Evolutionary conservation across 2,797 vertebrate species (phyloP), one percentile per base, ranked within the genome.

Genomic region (Pipistrellus pipistrellus): DNA sequence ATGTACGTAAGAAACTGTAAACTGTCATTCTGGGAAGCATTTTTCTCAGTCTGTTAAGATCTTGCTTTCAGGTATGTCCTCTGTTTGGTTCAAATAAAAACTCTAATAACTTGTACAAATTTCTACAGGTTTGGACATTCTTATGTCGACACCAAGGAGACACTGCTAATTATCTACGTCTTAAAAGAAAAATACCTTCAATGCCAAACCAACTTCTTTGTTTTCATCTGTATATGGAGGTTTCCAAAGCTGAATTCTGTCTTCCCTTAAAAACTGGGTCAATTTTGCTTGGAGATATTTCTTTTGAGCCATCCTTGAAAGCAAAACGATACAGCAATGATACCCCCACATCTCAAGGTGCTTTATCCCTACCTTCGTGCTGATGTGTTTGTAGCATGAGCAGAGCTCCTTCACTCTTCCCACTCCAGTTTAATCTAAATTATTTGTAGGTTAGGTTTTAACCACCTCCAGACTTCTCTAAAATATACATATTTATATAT

Each of bases 161-260:
- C 14, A 53, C 2, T 51, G 38, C 18, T 87, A 69, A 76, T 59
- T 57, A 71, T 38, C 77, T 85, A 76, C 8, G 9, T 87, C 72
- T 93, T 89, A 71, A 92, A 85, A 86, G 69, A 88, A 88, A 94
- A 97, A 94, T 98, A 99, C 99, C 98, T 99, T 99, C 84, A 99
- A 95, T 66, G 98, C 98, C 69, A 51, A 91, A 41, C 98, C 98
- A 69, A 98, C 98, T 97, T 98, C 98, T 75, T 98, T 98, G 46
- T 97, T 96, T 48, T 98, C 98, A 0, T 97, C 97, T 35, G 99
- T 99, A 93, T 98, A 99, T 0, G 99, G 99, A 32, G 98, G 98
- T 51, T 98, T 99, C 99, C 99, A 99, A 8, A 99, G 98, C 76
- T 99, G 99, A 97, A 99, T 98, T 96, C 98, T 99, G 89, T 99